These are phyloP conservation scores for Andrena minutula DNA, from an alignment of 2,888 invertebrate species.

Conservation along the genomic window DNA sequence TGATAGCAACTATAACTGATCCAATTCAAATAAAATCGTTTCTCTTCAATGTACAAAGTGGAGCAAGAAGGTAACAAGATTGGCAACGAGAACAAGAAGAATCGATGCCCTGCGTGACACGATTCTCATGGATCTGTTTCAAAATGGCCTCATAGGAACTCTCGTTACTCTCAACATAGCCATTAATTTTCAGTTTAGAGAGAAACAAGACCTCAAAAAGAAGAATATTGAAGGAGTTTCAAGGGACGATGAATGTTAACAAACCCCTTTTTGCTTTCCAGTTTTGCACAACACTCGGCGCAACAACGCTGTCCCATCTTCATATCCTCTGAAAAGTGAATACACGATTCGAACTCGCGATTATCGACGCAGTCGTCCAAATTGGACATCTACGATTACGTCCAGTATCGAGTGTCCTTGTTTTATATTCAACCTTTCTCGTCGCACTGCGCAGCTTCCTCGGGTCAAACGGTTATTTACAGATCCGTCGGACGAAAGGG, in stretches of 20 bases:
- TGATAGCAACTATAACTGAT: neutral
- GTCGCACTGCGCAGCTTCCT: neutral
- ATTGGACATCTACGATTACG: neutral
- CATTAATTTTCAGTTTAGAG: too few species aligned
- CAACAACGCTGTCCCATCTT: neutral
- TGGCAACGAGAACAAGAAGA: neutral
- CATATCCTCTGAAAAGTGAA: neutral
- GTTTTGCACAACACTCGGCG: neutral
- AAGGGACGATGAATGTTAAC: neutral
- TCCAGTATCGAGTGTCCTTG: neutral
- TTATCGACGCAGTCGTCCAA: neutral
- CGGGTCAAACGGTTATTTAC: neutral
- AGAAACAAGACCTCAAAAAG: neutral
- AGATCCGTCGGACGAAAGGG: neutral
- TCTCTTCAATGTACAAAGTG: neutral
- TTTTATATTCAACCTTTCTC: neutral
- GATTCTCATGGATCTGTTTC: too few species aligned
- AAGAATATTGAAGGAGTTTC: neutral
- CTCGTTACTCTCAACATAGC: too few species aligned
- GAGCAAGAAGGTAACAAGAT: slow-evolving; percentile 1
- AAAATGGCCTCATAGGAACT: too few species aligned
- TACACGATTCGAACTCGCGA: neutral
- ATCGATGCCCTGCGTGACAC: too few species aligned
- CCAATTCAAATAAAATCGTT: slow-evolving; percentile 11
- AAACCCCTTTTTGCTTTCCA: neutral